Conservation (phyloP, 2,888 invertebrate species). For the Stegana nigrithorax region DNA sequence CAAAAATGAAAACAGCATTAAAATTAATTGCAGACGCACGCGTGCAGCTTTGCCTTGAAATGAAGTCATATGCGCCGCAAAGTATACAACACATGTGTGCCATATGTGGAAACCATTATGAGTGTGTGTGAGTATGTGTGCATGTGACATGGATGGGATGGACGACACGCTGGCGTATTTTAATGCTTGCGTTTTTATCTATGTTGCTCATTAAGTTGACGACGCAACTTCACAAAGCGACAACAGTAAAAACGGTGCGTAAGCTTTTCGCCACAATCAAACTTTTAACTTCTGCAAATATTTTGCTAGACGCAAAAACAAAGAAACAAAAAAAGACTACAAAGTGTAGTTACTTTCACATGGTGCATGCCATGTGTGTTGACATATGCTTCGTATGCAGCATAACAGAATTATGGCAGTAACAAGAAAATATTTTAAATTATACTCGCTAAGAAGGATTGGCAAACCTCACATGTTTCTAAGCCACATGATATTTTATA, state of each 20-base stretch:
- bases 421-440: too few relatives aligned
- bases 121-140: background rate
- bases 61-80: conserved; percentile 16
- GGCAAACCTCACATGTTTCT: too few relatives aligned
- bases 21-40: conserved; percentile 44
- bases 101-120: background rate
- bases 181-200: background rate
- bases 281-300: conserved; percentile 4
- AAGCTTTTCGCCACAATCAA: too few relatives aligned
- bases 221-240: conserved; percentile 1
- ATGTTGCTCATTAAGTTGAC: conserved; percentile 24
- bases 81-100: conserved; percentile 6
- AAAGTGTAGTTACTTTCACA: too few relatives aligned
- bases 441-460: too few relatives aligned
- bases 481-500: too few relatives aligned
- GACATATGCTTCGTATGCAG: too few relatives aligned
- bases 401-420: too few relatives aligned
- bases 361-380: too few relatives aligned
- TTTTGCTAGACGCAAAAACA: conserved; percentile 1
- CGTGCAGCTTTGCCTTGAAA: background rate
- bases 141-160: background rate
- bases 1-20: conserved; percentile 33
- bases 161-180: too few relatives aligned
- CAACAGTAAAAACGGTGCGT: background rate
- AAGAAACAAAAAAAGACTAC: too few relatives aligned